Evolutionary conservation across 2,113 vertebrate species (phyloP).

Genomic region (Chaenogobius annularis): DNA sequence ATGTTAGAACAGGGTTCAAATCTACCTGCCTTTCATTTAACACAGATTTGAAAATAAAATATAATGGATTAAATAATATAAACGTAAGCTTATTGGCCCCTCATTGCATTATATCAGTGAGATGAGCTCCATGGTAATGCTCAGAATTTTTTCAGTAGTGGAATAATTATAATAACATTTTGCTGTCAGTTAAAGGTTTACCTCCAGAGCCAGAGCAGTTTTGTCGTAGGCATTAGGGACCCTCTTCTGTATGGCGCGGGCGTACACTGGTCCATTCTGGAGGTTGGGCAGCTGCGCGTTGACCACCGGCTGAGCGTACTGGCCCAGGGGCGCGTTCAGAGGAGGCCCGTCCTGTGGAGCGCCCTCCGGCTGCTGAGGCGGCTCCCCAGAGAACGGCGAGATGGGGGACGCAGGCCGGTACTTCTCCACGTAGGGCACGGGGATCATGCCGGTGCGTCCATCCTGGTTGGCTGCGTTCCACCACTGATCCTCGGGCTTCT

Average conservation of each 20-base stretch:
- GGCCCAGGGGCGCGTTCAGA: constrained; percentile 85
- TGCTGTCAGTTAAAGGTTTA: constrained; percentile 54
- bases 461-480: constrained; percentile 95
- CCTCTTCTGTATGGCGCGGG: constrained; percentile 97
- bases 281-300: constrained; percentile 94
- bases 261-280: constrained; percentile 96
- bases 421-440: constrained; percentile 96
- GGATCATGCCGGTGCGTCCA: constrained; percentile 95
- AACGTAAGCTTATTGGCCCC: too few relatives aligned
- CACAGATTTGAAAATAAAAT: too few relatives aligned
- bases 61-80: too few relatives aligned
- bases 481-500: constrained; percentile 99
- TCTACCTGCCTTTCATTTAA: too few relatives aligned
- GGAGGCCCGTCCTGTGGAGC: constrained; percentile 75
- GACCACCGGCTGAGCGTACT: constrained; percentile 90
- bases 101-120: too few relatives aligned
- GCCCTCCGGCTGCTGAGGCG: constrained; percentile 3
- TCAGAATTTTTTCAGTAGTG: too few relatives aligned
- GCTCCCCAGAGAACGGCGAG: constrained; percentile 25
- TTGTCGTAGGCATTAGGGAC: constrained; percentile 99
- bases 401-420: constrained; percentile 89
- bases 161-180: too few relatives aligned
- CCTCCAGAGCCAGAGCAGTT: constrained; percentile 98
- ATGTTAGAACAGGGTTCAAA: too few relatives aligned
- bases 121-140: too few relatives aligned